Conservation (phyloP, 1,140 invertebrate species). For the Drosophila ambigua region DNA sequence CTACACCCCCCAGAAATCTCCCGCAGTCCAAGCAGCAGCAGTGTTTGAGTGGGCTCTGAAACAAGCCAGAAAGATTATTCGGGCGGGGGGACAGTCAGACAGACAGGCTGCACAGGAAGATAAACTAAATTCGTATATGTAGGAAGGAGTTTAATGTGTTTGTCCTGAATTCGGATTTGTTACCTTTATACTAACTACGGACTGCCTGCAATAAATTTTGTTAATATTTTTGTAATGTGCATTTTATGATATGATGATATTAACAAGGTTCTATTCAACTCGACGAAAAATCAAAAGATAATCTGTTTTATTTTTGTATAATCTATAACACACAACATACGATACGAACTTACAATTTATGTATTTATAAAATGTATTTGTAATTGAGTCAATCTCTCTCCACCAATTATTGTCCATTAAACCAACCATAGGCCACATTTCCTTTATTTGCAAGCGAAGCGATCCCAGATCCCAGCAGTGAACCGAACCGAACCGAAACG, state of each 20-base stretch:
- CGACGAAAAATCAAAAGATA: conserved; percentile 80
- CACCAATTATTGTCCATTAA: conserved; percentile 6
- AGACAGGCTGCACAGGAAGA: conserved; percentile 12
- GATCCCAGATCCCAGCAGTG: conserved; percentile 34
- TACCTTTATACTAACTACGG: conserved; percentile 77
- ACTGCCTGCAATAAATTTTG: conserved; percentile 83
- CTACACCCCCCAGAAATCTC: too few species aligned
- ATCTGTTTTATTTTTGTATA: conserved; percentile 83
- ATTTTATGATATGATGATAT: conserved; percentile 79
- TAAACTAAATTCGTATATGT: conserved; percentile 40
- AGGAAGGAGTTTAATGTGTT: conserved; percentile 51
- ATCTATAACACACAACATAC: conserved; percentile 55
- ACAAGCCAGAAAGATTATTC: neutral
- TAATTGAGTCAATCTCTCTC: conserved; percentile 56
- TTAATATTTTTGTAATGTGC: conserved; percentile 81
- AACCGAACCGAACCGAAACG: conserved; percentile 1
- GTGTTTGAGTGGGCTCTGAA: too few species aligned
- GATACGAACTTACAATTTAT: conserved; percentile 52
- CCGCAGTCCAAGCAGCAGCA: too few species aligned
- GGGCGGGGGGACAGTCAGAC: neutral
- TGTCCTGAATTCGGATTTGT: conserved; percentile 74
- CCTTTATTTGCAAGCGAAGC: conserved; percentile 16
- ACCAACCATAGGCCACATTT: conserved; percentile 43
- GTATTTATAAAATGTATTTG: conserved; percentile 67
- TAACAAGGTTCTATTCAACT: conserved; percentile 81